A percentile compares a stretch with the other conserved stretches of the same genome.
Evolutionary conservation across 2,113 vertebrate species (phyloP).

Genomic region (Semnornis frantzii): DNA sequence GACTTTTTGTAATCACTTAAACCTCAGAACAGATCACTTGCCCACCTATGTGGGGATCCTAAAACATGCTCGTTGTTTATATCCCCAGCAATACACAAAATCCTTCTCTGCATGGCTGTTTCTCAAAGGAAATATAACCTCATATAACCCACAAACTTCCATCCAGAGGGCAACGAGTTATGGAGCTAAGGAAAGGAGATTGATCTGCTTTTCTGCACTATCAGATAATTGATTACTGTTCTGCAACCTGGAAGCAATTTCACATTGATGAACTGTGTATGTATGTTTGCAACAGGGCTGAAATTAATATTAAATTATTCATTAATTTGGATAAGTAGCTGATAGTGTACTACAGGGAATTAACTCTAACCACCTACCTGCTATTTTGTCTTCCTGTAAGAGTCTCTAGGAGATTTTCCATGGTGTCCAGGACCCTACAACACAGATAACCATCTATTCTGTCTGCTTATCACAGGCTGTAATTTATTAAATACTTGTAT

Average conservation of each 20-base stretch:
- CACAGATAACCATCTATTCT: neutral
- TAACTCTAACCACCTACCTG: neutral
- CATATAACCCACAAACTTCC: neutral
- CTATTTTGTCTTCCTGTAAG: neutral
- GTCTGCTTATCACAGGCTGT: neutral
- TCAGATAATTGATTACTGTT: neutral
- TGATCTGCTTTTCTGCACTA: neutral
- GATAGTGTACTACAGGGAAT: neutral
- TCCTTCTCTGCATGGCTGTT: neutral
- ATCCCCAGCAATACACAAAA: neutral
- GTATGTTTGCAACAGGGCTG: neutral
- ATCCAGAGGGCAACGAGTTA: neutral
- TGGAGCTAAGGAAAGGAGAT: neutral
- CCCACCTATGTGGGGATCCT: neutral
- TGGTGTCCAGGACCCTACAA: neutral
- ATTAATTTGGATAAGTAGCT: neutral
- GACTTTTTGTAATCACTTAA: neutral
- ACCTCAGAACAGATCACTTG: neutral
- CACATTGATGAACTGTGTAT: neutral
- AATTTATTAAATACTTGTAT: neutral
- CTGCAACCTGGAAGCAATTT: neutral
- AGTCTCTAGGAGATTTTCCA: neutral
- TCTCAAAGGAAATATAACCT: neutral
- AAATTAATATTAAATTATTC: neutral
- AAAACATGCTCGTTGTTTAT: neutral